Conservation (phyloP, 2,113 vertebrate species). For the Gadus macrocephalus region DNA sequence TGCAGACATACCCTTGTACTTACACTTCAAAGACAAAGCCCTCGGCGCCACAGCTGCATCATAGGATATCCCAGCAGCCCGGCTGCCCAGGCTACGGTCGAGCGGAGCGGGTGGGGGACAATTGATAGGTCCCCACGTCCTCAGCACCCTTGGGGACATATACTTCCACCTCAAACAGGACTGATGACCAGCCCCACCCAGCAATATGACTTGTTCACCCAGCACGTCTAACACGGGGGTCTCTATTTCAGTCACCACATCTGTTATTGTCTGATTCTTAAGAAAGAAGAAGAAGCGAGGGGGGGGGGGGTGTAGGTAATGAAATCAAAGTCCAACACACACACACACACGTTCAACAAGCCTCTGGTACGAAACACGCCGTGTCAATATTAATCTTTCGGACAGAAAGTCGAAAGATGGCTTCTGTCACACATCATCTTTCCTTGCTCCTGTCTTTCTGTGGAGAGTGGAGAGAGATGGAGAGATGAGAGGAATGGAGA, state of each 20-base stretch:
- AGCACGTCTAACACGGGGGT: conserved; percentile 59
- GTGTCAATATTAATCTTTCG: conserved; percentile 82
- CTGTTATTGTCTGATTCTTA: conserved; percentile 82
- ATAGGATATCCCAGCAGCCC: neutral
- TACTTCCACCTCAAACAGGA: conserved; percentile 59
- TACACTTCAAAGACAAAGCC: neutral
- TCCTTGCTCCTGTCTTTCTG: conserved; percentile 68
- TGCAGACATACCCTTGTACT: neutral
- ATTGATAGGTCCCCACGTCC: conserved; percentile 43
- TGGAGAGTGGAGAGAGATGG: conserved; percentile 60
- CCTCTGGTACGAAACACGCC: conserved; percentile 76
- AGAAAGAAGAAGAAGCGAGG: conserved; percentile 77
- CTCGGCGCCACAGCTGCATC: neutral
- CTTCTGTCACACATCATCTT: conserved; percentile 81
- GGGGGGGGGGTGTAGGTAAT: conserved; percentile 71
- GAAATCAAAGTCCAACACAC: conserved; percentile 77
- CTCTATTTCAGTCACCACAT: conserved; percentile 74
- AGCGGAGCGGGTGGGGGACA: conserved; percentile 42
- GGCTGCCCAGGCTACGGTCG: conserved; percentile 7
- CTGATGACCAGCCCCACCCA: conserved; percentile 54
- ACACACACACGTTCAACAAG: conserved; percentile 55
- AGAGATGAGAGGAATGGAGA: conserved; percentile 49
- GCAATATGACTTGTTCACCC: conserved; percentile 68
- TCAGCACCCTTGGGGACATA: conserved; percentile 47
- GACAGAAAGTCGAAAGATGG: conserved; percentile 82